Evolutionary conservation across 2,888 invertebrate genomes (phyloP).

Genomic region (Thyatira batis): DNA sequence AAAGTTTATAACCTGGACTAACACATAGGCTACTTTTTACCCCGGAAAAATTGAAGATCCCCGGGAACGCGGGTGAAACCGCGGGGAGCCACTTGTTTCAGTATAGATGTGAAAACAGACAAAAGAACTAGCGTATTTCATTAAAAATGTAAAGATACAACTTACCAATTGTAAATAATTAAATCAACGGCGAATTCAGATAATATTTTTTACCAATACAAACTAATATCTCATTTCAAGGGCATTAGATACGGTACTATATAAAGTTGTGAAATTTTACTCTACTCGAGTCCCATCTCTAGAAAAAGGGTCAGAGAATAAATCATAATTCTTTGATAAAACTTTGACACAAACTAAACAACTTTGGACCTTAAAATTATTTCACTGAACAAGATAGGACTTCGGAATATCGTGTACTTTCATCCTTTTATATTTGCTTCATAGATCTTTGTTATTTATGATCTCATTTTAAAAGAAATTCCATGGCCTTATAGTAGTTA

Average conservation of each 20-base stretch:
- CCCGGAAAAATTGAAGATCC: too few species aligned
- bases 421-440: too few species aligned
- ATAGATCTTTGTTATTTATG: not conserved
- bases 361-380: not conserved
- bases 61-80: too few species aligned
- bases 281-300: not conserved
- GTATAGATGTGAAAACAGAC: too few species aligned
- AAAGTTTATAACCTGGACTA: too few species aligned
- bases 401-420: not conserved
- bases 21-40: too few species aligned
- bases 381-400: not conserved
- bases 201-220: not conserved
- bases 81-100: too few species aligned
- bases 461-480: not conserved
- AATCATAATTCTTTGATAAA: slow-evolving; percentile 7
- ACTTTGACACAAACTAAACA: slow-evolving; percentile 4
- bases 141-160: too few species aligned
- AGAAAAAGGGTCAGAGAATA: not conserved
- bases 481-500: not conserved
- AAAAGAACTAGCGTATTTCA: too few species aligned
- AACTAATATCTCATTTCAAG: not conserved
- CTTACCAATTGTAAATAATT: too few species aligned
- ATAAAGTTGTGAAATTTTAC: not conserved
- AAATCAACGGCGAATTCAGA: too few species aligned
- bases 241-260: not conserved